Evolutionary conservation across 2,797 vertebrate species (phyloP).

Genomic region (Ctenosaura bakeri): DNA sequence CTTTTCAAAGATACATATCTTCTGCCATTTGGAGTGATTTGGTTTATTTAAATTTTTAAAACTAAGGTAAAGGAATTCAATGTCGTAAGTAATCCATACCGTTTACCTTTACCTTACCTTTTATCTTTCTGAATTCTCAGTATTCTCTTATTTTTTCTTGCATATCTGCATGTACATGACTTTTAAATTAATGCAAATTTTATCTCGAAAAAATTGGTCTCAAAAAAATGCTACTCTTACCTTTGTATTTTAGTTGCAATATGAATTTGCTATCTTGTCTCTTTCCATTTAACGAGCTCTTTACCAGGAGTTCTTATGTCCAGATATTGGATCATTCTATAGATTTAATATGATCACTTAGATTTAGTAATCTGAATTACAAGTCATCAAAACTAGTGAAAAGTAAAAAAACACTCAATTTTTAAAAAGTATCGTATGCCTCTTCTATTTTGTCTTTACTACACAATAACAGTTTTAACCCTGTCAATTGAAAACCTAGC

Average conservation of each 20-base stretch:
- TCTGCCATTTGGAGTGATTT: background rate
- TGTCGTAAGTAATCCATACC: background rate
- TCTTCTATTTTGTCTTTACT: background rate
- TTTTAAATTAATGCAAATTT: slow-evolving; percentile 28
- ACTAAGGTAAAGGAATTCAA: slow-evolving; percentile 34
- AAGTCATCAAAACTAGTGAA: background rate
- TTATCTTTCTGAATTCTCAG: slow-evolving; percentile 13
- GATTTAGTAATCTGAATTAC: background rate
- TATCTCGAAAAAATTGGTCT: background rate
- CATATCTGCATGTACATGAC: background rate
- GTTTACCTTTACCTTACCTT: background rate
- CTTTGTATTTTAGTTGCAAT: background rate
- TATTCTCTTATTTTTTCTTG: background rate
- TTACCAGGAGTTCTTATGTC: background rate
- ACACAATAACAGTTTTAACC: background rate
- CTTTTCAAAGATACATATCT: background rate
- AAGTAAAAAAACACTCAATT: background rate
- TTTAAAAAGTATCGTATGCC: slow-evolving; percentile 31
- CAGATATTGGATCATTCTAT: background rate
- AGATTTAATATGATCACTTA: background rate
- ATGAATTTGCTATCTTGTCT: background rate
- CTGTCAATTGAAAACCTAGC: background rate
- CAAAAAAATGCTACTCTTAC: background rate
- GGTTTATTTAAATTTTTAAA: background rate
- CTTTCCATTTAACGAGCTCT: background rate